Base-by-base conservation (phyloP, 2,113 vertebrate genomes). In the Xyrauchen texanus region DNA sequence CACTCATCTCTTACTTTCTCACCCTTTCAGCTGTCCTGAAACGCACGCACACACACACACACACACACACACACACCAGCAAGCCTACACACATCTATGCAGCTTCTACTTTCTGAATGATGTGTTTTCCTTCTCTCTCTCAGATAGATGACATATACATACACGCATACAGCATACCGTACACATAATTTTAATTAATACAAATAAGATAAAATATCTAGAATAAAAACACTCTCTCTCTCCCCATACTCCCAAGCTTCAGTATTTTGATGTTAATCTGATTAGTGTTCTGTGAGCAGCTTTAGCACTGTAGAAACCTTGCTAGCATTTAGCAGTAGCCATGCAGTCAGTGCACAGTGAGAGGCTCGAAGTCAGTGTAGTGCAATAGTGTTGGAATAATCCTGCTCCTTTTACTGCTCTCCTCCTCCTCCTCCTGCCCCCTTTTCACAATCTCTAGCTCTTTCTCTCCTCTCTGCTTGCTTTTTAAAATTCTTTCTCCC, bases 271-370 rank as follows among this genome's bases (percentile, higher is more conserved):
- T 80, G 91, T 88, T 94, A 96, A 96, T 96, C 94, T 95, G 96
- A 94, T 96, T 96, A 96, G 86, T 86, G 72, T 15, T 83, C 79
- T 85, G 88, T 93, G 93, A 95, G 92, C 93, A 92, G 89, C 90
- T 93, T 89, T 90, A 88, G 89, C 89, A 90, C 91, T 87, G 88
- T 64, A 77, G 67, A 85, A 84, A 92, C 91, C 89, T 89, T 91
- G 90, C 94, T 89, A 89, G 90, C 89, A 76, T 86, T 81, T 82
- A 88, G 88, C 86, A 83, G 80, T 85, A 89, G 92, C 89, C 83
- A 11, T 53, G 88, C 53, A 81, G 79, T 34, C 21, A 34, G 21
- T 34, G 21, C 21, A 68, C 77, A 85, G 82, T 81, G 21, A 34
- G 21, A 34, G 21, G 21, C 21, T 34, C 21, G 21, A 34, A 34